Evolutionary conservation across 92 coral and sea anemone genomes (phyloP).

Genomic region (Phenganax subtilis): DNA sequence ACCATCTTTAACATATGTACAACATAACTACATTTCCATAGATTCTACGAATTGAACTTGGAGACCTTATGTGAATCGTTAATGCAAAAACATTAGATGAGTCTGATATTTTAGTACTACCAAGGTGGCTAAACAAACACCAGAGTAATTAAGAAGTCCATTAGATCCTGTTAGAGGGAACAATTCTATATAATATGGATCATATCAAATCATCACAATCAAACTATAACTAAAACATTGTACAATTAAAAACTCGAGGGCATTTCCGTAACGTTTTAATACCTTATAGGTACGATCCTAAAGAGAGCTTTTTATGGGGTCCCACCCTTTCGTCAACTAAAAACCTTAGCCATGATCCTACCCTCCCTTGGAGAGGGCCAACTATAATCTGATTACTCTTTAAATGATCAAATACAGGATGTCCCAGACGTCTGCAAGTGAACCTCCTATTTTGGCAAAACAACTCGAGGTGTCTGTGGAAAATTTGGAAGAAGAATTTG

Average conservation of each 20-base stretch:
- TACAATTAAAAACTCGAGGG: not conserved
- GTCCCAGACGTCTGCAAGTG: conserved; percentile 40
- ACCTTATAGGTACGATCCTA: too few relatives aligned
- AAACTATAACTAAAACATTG: too few relatives aligned
- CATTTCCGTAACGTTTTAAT: not conserved
- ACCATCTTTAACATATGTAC: too few relatives aligned
- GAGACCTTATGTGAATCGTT: not conserved
- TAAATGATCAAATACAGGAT: not conserved
- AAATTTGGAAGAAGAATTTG: conserved; percentile 13
- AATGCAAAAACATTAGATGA: not conserved
- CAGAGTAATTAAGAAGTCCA: not conserved
- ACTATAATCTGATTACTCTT: too few relatives aligned
- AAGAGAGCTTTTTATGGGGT: too few relatives aligned
- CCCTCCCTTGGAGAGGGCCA: too few relatives aligned
- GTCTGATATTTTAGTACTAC: not conserved
- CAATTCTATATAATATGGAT: conserved; percentile 1
- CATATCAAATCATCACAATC: too few relatives aligned
- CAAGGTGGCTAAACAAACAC: conserved; percentile 22
- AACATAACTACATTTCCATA: not conserved
- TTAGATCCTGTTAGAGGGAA: not conserved
- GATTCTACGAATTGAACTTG: not conserved
- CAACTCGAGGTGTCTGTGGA: conserved; percentile 3
- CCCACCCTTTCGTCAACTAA: too few relatives aligned
- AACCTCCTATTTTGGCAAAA: conserved; percentile 37
- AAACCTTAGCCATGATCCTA: too few relatives aligned